Evolutionary conservation across 2,888 invertebrate species (phyloP), one percentile per base, ranked within the genome.

Genomic region (Pilophorus perplexus): DNA sequence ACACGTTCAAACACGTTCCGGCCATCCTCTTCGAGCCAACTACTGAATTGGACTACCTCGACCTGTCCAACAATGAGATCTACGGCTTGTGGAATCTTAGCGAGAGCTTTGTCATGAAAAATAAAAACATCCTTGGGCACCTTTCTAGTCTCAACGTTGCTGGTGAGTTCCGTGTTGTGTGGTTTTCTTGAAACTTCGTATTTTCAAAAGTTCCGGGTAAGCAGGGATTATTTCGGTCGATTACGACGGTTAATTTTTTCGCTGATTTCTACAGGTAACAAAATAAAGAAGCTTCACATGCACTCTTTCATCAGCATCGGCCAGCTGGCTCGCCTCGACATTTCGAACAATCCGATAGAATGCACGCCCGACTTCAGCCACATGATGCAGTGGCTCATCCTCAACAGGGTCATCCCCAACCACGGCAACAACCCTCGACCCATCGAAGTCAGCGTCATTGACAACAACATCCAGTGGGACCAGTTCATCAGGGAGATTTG

Each of bases 61-160:
- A 90, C 73, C 83, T 87, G 62, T 89, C 87, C 75, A 83, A 84
- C 73, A 86, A 86, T 71, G 82, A 82, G 67, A 76, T 90, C 69
- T 81, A 81, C n/a, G 79, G 83, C 57, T 77, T 90, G 23, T 85
- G 89, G 84, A 71, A 72, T 57, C 62, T 64, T 8, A 81, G 81
- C 70, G 81, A 83, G 67, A 80, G 71, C 20, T 67, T 69, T 44
- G 77, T 57, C 77, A 80, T 73, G 55, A 76, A 77, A 69, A 75
- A 83, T 68, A 80, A 82, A 48, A 80, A 80, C 50, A 82, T 83
- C 55, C 75, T 85, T 69, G 81, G 80, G 54, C 75, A 75, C 22
- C 73, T 84, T n/a, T 76, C 76, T 27, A 78, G 79, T 8, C 72
- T 84, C n/a, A 79, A 80, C 48, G 74, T 82, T 66, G 82, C 83